Evolutionary conservation across 2,888 invertebrate genomes (phyloP).

Genomic region (Melanargia galathea): DNA sequence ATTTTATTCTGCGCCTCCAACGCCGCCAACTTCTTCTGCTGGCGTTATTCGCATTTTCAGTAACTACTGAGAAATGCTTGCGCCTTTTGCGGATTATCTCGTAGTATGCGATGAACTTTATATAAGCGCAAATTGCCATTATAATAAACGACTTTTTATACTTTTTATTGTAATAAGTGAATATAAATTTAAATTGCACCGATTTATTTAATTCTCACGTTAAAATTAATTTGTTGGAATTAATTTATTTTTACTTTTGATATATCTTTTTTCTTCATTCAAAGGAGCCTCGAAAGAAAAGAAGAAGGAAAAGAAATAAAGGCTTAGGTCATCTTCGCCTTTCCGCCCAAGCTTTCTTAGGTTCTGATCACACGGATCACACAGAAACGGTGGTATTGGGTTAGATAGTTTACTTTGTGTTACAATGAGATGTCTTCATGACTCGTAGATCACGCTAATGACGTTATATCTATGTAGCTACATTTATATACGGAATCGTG

Average conservation of each 20-base stretch:
- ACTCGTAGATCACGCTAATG: slow-evolving; percentile 4
- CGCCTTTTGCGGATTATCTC: too few species aligned
- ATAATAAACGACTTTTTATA: background rate
- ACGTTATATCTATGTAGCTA: background rate
- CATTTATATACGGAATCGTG: background rate
- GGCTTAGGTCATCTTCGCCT: too few species aligned
- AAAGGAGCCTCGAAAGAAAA: too few species aligned
- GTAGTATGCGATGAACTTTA: background rate
- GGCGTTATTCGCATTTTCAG: too few species aligned
- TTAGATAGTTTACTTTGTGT: background rate
- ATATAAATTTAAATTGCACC: background rate
- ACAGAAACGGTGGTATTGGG: too few species aligned
- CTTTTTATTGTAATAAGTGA: background rate
- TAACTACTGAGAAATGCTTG: too few species aligned
- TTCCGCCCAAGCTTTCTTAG: too few species aligned
- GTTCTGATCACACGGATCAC: too few species aligned
- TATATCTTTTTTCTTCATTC: too few species aligned
- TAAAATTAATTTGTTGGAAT: background rate
- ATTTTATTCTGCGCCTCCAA: too few species aligned
- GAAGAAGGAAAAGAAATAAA: too few species aligned
- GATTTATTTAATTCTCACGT: background rate
- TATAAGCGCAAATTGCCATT: background rate
- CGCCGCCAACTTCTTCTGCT: too few species aligned
- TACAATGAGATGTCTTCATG: background rate
- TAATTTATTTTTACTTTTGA: background rate